These are phyloP conservation scores for Sesamia nonagrioides DNA, from an alignment of 1,140 invertebrate genomes.

Conservation along the genomic window DNA sequence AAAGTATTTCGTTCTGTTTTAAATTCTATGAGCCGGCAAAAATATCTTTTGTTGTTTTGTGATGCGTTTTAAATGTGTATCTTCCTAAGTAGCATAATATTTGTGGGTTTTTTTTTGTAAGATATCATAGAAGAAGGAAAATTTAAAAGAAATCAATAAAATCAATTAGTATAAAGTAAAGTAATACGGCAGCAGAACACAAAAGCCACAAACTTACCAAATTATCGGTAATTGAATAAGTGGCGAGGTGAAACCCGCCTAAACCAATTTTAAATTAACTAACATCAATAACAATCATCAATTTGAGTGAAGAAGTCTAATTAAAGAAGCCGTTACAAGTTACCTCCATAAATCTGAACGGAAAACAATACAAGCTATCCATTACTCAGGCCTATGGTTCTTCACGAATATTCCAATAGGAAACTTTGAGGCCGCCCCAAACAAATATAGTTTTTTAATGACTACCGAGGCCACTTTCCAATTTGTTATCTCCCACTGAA, in stretches of 20 bases:
- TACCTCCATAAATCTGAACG: conserved; percentile 86
- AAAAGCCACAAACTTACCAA: conserved; percentile 57
- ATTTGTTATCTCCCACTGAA: conserved; percentile 68
- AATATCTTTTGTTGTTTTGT: too few species aligned
- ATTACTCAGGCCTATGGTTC: conserved; percentile 80
- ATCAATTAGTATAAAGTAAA: background rate
- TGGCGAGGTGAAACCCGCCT: conserved; percentile 64
- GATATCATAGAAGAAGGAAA: background rate
- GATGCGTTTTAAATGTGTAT: too few species aligned
- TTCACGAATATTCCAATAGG: conserved; percentile 81
- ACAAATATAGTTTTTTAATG: conserved; percentile 86
- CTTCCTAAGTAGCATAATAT: too few species aligned
- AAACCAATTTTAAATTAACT: conserved; percentile 78
- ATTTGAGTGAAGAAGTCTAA: conserved; percentile 86
- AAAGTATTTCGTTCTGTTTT: background rate
- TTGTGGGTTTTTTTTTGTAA: too few species aligned
- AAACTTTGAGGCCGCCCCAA: conserved; percentile 75
- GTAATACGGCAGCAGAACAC: conserved; percentile 37
- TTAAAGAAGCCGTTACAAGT: conserved; percentile 87
- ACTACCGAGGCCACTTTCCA: conserved; percentile 66
- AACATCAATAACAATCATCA: conserved; percentile 84
- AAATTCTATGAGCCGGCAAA: too few species aligned
- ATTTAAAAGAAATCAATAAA: background rate
- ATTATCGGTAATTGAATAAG: conserved; percentile 64
- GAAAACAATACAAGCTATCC: conserved; percentile 84